A percentile compares a stretch with the other conserved stretches of the same genome.
These are phyloP conservation scores for Hippoglossus stenolepis DNA, from an alignment of 2,113 vertebrate species.

Conservation along the genomic window DNA sequence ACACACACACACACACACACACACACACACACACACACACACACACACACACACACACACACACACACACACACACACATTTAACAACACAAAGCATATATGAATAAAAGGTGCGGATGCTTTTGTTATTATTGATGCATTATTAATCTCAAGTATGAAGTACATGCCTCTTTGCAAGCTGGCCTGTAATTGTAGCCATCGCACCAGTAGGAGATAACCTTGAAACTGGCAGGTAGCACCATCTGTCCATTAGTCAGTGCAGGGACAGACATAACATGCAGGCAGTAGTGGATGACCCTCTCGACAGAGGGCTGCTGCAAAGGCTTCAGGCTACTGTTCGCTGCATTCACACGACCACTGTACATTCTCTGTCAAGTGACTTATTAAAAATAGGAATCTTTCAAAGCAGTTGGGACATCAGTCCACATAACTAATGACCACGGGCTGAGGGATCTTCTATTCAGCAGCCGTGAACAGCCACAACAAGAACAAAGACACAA, in stretches of 20 bases:
- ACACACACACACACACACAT: background rate
- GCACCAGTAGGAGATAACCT: constrained; percentile 39
- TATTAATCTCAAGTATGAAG: background rate
- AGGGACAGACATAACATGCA: constrained; percentile 8
- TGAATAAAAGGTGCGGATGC: background rate
- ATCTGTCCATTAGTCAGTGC: constrained; percentile 7
- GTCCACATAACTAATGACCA: constrained; percentile 5
- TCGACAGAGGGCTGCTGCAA: constrained; percentile 1
- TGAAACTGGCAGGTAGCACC: constrained; percentile 45
- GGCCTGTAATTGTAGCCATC: background rate
- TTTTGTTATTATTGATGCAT: no score
- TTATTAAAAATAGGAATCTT: constrained; percentile 11
- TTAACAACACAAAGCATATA: background rate
- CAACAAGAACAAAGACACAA: background rate
- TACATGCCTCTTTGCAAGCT: background rate
- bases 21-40: background rate
- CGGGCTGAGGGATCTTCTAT: background rate
- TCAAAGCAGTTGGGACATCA: background rate
- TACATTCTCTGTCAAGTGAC: background rate
- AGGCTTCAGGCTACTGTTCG: background rate
- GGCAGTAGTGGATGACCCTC: constrained; percentile 17
- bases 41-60: background rate
- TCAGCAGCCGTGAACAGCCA: constrained; percentile 4
- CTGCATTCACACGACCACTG: background rate
- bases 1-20: background rate